Percentiles rank a stretch among this genome's conserved stretches.
Conservation (phyloP, 1,140 invertebrate genomes). For the Oreohelix idahoensis region DNA sequence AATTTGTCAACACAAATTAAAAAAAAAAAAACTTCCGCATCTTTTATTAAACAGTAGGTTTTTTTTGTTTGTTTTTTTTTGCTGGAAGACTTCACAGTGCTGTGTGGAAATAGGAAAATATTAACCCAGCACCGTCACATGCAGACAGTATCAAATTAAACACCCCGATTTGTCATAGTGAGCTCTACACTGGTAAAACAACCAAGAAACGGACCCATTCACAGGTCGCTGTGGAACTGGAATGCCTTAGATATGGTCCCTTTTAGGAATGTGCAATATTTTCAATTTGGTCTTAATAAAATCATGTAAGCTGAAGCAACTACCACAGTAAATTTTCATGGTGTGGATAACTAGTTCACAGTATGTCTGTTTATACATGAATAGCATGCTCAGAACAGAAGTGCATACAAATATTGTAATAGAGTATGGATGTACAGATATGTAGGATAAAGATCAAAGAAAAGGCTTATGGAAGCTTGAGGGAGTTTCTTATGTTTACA, state of each 20-base stretch:
- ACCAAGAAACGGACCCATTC: neutral
- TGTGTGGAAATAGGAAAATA: neutral
- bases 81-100: neutral
- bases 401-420: too few relatives aligned
- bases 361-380: neutral
- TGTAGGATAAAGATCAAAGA: neutral
- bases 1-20: neutral
- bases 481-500: neutral
- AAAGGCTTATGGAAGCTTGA: neutral
- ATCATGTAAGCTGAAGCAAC: neutral
- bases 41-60: neutral
- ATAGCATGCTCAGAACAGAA: too few relatives aligned
- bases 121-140: neutral
- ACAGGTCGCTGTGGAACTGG: neutral
- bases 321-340: neutral
- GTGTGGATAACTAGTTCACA: neutral
- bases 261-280: neutral
- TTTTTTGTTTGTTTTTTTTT: neutral
- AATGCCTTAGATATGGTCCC: constrained; percentile 4
- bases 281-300: neutral
- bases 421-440: too few relatives aligned
- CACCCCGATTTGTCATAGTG: neutral
- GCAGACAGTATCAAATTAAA: neutral
- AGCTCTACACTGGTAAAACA: neutral
- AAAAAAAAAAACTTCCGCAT: neutral